Evolutionary conservation across 2,888 invertebrate genomes (phyloP).

Genomic region (Tachina fera): DNA sequence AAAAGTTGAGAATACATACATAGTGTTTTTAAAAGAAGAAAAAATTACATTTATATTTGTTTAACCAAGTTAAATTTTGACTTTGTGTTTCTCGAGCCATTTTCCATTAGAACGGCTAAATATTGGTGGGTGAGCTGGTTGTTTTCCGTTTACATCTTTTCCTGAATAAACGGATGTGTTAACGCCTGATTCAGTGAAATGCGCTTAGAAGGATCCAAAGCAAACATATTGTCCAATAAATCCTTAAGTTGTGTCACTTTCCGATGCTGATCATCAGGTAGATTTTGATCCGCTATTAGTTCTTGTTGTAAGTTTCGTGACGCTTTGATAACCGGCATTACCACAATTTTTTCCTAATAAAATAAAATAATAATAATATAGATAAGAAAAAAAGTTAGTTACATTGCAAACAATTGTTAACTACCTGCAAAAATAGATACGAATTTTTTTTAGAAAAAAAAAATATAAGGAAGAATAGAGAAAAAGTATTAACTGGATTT

Average conservation of each 20-base stretch:
- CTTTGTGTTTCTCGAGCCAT: slow-evolving; percentile 21
- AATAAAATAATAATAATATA: background rate
- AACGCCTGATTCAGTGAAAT: slow-evolving; percentile 97
- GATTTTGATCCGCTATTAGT: slow-evolving; percentile 92
- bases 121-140: slow-evolving; percentile 9
- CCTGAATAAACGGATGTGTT: slow-evolving; percentile 97
- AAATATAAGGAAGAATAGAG: no score
- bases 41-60: slow-evolving; percentile 69
- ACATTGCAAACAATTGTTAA: no score
- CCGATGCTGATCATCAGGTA: slow-evolving; percentile 93
- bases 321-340: slow-evolving; percentile 94
- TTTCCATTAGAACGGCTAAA: slow-evolving; percentile 6
- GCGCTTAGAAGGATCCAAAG: slow-evolving; percentile 95
- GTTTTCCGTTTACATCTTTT: slow-evolving; percentile 87
- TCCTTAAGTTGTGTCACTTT: slow-evolving; percentile 97
- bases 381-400: background rate
- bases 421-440: no score
- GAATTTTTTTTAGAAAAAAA: no score
- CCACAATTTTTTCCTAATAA: slow-evolving; percentile 94
- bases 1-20: slow-evolving; percentile 40
- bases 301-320: slow-evolving; percentile 94
- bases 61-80: slow-evolving; percentile 49
- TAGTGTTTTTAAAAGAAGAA: slow-evolving; percentile 49
- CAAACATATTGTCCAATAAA: slow-evolving; percentile 94
- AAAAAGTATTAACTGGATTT: no score